Evolutionary conservation across 1,140 invertebrate genomes (phyloP), one percentile per base, ranked within the genome.

Genomic region (Alviniconcha marisindica): DNA sequence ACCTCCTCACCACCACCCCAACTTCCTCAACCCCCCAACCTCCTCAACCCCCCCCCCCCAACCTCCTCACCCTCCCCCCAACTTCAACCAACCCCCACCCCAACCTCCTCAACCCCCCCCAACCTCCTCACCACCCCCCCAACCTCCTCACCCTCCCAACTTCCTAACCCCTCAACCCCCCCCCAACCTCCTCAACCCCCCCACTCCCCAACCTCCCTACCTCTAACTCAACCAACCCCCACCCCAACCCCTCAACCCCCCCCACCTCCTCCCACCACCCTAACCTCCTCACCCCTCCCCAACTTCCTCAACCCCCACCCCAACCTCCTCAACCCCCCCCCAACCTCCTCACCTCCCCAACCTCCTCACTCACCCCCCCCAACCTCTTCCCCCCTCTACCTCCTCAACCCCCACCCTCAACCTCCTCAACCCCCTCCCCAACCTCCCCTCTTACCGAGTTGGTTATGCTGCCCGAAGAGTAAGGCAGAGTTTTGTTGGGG

Each of bases 401-500:
- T 36, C 63, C 18, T 24, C 18, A 4, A 33, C n/a, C 24, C 56
- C 24, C 56, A 12, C 24, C 24, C 56, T 60, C 56, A 12, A 7
- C 24, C 56, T 60, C 56, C 24, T 28, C 24, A n/a, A 10, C 63
- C 0, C 63, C 18, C 63, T 36, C 63, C 33, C 33, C 7, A 14
- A 12, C 1, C 33, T 31, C 7, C 28, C 1, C 0, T 69, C 28
- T 31, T 54, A 83, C 82, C 82, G 63, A 18, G 44, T 83, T 83
- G 54, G 69, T 51, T 10, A 54, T n/a, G 7, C 31, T 31, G 21
- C 66, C 51, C n/a, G 33, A 18, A 60, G 71, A 80, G 77, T 74
- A 83, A 38, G 81, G 60, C 54, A 77, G n/a, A 7, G 69, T 74
- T 18, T 77, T 31, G 63, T 74, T 63, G 24, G 78, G 48, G 15